These are phyloP conservation scores for Tricholaema leucomelas DNA, from an alignment of 2,113 vertebrate species.

Conservation along the genomic window DNA sequence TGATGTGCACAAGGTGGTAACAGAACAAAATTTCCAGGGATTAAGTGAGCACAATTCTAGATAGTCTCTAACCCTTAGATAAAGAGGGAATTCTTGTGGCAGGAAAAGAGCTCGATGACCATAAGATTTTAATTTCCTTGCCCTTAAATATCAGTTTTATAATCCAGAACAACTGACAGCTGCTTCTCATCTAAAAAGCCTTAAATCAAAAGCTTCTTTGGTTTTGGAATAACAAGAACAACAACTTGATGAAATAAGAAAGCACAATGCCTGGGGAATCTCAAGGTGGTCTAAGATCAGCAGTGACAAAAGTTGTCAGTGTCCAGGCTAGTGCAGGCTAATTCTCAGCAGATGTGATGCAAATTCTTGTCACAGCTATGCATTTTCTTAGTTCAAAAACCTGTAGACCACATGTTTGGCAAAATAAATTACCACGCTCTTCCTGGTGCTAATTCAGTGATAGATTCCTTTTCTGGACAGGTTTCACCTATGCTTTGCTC, in stretches of 20 bases:
- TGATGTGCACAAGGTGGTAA: not conserved
- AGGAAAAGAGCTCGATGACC: not conserved
- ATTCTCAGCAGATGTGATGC: not conserved
- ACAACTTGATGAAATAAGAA: not conserved
- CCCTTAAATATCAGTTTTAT: not conserved
- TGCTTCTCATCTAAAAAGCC: not conserved
- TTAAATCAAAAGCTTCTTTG: not conserved
- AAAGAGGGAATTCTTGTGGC: not conserved
- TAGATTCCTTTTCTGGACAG: not conserved
- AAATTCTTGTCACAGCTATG: not conserved
- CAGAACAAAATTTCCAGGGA: not conserved
- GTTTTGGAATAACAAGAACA: not conserved
- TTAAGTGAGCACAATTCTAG: not conserved
- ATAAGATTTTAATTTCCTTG: slow-evolving; percentile 15
- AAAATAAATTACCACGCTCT: not conserved
- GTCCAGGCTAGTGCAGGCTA: not conserved
- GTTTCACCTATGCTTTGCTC: not conserved
- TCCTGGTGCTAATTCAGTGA: not conserved
- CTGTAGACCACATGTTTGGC: not conserved
- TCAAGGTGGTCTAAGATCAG: not conserved
- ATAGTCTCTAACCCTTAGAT: not conserved
- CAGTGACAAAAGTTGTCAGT: not conserved
- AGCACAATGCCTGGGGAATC: not conserved
- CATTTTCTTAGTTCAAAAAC: not conserved
- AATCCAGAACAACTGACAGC: not conserved